Base-by-base conservation (phyloP, 1,140 invertebrate genomes). In the Araneus ventricosus region DNA sequence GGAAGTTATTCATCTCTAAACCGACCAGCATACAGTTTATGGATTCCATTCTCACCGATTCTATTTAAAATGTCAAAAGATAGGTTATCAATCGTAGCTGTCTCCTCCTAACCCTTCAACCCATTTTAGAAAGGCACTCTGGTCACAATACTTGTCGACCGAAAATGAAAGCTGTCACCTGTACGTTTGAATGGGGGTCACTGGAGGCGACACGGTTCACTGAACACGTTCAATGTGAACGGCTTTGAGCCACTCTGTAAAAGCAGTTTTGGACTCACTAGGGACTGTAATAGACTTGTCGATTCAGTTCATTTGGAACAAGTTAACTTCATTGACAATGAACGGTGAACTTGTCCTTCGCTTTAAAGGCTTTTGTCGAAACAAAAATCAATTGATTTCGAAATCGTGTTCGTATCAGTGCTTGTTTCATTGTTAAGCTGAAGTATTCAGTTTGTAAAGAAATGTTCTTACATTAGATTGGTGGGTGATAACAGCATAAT, bases 131-230 rank as follows among this genome's bases (percentile, higher is more conserved):
- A 75, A 75, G 70, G 30, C 30, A 22, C 30, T 22, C 14, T 34
- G 20, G 34, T 10, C 70, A 34, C 30, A 75, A 20, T 34, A 75
- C 30, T 75, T 75, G 70, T 17, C 70, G 30, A 37, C 20, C 70
- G 14, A 75, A 75, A 75, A 75, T 75, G 70, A 75, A 75, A 75
- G 70, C 70, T 75, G 70, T 37, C 70, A 75, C 8, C 37, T 7
- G 10, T 4, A 75, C 27, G 10, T 17, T 10, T 14, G 30, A 75
- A 34, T 34, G 17, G 30, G 30, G 67, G 17, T 37, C 70, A 37
- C 4, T 5, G 34, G 20, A 30, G 70, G 30, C 34, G 70, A 4
- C 14, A 34, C 70, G 17, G 17, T 75, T 75, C 70, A 75, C 14
- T 34, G 70, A 75, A 37, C 30, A 5, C 34, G 34, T 22, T 24